Percentiles rank a stretch among this genome's conserved stretches.
phyloP scores from a whole-genome alignment of 2,113 vertebrate genomes.

The Chelonoidis abingdonii region DNA sequence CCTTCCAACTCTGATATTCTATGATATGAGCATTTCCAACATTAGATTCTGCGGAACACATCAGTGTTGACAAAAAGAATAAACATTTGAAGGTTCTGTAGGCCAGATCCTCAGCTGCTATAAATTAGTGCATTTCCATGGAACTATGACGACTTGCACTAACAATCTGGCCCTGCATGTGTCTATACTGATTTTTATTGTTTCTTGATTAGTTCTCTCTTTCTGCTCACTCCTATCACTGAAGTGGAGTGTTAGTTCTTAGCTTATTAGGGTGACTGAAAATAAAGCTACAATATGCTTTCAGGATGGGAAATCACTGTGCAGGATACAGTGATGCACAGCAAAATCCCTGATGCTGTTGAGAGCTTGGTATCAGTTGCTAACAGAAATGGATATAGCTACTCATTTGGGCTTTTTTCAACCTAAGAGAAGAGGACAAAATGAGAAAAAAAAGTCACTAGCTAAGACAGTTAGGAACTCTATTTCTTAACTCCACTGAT shows the following conservation, averaged over 20 bases:
- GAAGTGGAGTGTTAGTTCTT: background rate
- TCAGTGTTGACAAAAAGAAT: background rate
- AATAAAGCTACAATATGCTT: background rate
- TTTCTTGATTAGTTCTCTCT: background rate
- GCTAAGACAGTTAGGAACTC: background rate
- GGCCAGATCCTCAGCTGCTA: background rate
- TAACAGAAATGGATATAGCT: background rate
- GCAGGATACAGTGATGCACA: background rate
- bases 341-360: background rate
- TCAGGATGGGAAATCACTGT: constrained; percentile 10
- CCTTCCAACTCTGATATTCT: too few species aligned
- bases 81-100: background rate
- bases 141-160: background rate
- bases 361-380: background rate
- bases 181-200: background rate
- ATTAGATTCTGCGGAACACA: background rate
- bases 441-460: background rate
- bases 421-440: background rate
- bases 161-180: background rate
- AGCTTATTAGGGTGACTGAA: constrained; percentile 1
- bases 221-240: background rate
- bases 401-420: background rate
- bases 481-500: background rate
- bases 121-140: background rate
- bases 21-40: background rate